Conservation (phyloP, 2,888 invertebrate genomes). For the Pseudanteris insignis region DNA sequence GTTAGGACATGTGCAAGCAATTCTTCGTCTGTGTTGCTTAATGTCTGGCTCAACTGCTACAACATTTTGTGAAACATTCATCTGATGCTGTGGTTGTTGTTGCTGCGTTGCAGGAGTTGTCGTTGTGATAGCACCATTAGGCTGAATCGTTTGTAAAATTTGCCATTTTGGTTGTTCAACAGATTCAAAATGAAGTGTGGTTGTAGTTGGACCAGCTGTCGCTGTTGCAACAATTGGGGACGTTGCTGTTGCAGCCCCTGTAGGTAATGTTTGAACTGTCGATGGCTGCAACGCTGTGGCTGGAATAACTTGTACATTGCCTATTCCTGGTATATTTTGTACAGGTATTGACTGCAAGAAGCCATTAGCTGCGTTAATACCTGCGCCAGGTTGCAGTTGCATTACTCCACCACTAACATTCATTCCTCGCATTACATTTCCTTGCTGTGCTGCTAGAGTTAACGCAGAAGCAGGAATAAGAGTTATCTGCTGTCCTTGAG, state of each 20-base stretch:
- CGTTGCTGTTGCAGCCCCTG: slow-evolving; percentile 49
- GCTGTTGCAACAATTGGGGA: slow-evolving; percentile 53
- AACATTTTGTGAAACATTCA: slow-evolving; percentile 46
- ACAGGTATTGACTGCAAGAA: slow-evolving; percentile 75
- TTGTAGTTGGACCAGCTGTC: slow-evolving; percentile 49
- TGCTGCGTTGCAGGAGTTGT: slow-evolving; percentile 63
- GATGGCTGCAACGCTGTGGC: slow-evolving; percentile 70
- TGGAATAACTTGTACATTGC: slow-evolving; percentile 84
- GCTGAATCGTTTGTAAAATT: slow-evolving; percentile 70
- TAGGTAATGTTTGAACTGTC: slow-evolving; percentile 64
- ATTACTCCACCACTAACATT: slow-evolving; percentile 60
- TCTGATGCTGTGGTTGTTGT: slow-evolving; percentile 59
- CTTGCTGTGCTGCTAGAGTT: slow-evolving; percentile 57
- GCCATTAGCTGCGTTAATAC: slow-evolving; percentile 66
- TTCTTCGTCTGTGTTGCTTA: slow-evolving; percentile 72
- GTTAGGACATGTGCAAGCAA: slow-evolving; percentile 98
- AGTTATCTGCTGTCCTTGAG: slow-evolving; percentile 83
- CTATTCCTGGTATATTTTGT: slow-evolving; percentile 81
- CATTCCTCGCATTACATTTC: slow-evolving; percentile 61
- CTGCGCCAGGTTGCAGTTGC: slow-evolving; percentile 69
- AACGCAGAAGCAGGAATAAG: slow-evolving; percentile 79
- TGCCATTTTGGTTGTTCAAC: slow-evolving; percentile 84
- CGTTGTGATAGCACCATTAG: slow-evolving; percentile 58
- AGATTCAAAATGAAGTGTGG: slow-evolving; percentile 79
- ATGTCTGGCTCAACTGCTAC: slow-evolving; percentile 49